Percentiles rank a stretch among this genome's conserved stretches.
These are phyloP conservation scores for Hololepta plana DNA, from an alignment of 2,888 invertebrate species.

Conservation along the genomic window DNA sequence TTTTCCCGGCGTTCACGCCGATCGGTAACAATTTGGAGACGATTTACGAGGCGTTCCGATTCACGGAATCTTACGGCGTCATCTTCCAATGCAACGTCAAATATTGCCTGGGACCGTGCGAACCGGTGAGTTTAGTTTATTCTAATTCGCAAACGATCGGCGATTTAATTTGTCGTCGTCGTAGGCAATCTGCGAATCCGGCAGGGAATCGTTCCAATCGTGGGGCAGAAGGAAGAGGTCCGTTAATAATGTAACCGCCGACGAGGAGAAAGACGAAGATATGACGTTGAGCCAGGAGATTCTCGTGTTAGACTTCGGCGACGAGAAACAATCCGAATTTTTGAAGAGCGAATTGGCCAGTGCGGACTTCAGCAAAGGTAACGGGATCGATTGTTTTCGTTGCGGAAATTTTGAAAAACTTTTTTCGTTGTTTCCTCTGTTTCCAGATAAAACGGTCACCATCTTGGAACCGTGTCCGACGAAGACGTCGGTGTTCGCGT, in stretches of 20 bases:
- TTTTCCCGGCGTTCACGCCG: constrained; percentile 83
- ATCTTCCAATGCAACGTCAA: constrained; percentile 96
- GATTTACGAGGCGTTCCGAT: constrained; percentile 85
- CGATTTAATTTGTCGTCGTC: constrained; percentile 13
- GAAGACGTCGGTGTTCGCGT: constrained; percentile 74
- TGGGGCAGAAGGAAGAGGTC: constrained; percentile 83
- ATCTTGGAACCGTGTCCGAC: constrained; percentile 84
- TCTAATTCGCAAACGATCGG: not conserved
- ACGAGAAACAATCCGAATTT: constrained; percentile 71
- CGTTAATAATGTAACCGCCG: constrained; percentile 36
- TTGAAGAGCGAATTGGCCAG: constrained; percentile 59
- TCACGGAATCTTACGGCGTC: constrained; percentile 90
- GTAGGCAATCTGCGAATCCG: constrained; percentile 81
- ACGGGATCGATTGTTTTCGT: constrained; percentile 9
- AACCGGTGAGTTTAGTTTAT: constrained; percentile 47
- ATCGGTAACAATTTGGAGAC: constrained; percentile 83
- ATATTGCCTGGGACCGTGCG: constrained; percentile 87
- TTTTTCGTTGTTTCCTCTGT: constrained; percentile 9
- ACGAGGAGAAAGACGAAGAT: constrained; percentile 53
- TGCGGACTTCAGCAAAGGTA: constrained; percentile 57
- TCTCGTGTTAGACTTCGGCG: constrained; percentile 80
- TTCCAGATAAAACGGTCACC: constrained; percentile 74
- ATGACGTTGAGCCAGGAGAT: constrained; percentile 93
- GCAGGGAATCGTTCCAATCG: constrained; percentile 75
- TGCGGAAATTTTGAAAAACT: not conserved